Evolutionary conservation across 2,888 invertebrate genomes (phyloP).

Genomic region (Nomada lathburiana): DNA sequence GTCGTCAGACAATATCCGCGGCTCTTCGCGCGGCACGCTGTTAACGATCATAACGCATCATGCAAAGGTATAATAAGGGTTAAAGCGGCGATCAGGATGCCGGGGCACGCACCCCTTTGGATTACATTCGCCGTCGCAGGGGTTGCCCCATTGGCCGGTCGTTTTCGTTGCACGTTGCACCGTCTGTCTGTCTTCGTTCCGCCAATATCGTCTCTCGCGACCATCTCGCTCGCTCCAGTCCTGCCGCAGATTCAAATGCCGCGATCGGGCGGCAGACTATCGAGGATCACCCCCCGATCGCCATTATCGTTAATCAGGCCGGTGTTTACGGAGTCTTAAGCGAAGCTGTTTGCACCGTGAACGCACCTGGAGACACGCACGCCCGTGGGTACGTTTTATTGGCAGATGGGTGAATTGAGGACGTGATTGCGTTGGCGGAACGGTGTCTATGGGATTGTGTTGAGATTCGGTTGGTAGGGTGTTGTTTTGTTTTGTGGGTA

Average conservation of each 20-base stretch:
- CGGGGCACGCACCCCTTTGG: constrained; percentile 77
- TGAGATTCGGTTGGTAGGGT: too few relatives aligned
- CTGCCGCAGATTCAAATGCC: constrained; percentile 31
- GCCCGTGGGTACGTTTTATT: constrained; percentile 3
- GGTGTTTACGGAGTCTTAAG: constrained; percentile 71
- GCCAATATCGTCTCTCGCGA: too few relatives aligned
- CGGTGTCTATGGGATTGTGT: too few relatives aligned
- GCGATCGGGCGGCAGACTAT: constrained; percentile 65
- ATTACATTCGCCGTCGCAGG: constrained; percentile 73
- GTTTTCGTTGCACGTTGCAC: constrained; percentile 67
- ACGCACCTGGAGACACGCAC: constrained; percentile 48
- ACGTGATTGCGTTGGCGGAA: too few relatives aligned
- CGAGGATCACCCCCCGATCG: constrained; percentile 65
- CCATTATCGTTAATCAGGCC: constrained; percentile 75
- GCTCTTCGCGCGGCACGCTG: constrained; percentile 58
- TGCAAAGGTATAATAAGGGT: constrained; percentile 71
- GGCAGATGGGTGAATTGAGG: not conserved
- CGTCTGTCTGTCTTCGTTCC: not conserved
- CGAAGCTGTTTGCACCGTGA: constrained; percentile 43
- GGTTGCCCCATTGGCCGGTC: constrained; percentile 63
- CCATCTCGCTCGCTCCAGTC: constrained; percentile 5
- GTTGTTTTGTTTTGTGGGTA: too few relatives aligned
- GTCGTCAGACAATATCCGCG: constrained; percentile 55
- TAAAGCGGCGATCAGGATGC: constrained; percentile 78
- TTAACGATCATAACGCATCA: constrained; percentile 78